Evolutionary conservation across 2,888 invertebrate genomes (phyloP).

Genomic region (Andrena trimmerana): DNA sequence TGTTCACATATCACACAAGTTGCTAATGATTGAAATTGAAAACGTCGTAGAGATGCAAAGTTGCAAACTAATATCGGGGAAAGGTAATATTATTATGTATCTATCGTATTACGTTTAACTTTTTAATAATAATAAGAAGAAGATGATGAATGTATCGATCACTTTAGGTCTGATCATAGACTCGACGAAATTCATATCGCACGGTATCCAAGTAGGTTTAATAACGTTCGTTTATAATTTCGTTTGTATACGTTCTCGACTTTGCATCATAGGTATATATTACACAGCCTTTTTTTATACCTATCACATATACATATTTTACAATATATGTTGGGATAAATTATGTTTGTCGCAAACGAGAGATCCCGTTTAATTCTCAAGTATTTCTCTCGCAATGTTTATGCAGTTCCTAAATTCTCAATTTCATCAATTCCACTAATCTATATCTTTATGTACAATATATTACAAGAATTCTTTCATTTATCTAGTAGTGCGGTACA

Average conservation of each 20-base stretch:
- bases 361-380: background rate
- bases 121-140: slow-evolving; percentile 15
- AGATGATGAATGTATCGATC: slow-evolving; percentile 14
- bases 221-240: slow-evolving; percentile 10
- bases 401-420: slow-evolving; percentile 25
- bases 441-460: slow-evolving; percentile 83
- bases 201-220: slow-evolving; percentile 7
- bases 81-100: background rate
- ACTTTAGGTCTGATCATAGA: slow-evolving; percentile 5
- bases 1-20: slow-evolving; percentile 7
- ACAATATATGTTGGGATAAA: slow-evolving; percentile 25
- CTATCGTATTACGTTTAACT: slow-evolving; percentile 6
- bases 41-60: slow-evolving; percentile 35
- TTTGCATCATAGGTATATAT: slow-evolving; percentile 41
- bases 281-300: slow-evolving; percentile 56
- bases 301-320: slow-evolving; percentile 34
- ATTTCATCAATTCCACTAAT: slow-evolving; percentile 60
- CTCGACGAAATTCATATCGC: slow-evolving; percentile 9
- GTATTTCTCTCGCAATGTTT: slow-evolving; percentile 13
- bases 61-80: background rate
- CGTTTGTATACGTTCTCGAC: slow-evolving; percentile 19
- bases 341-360: slow-evolving; percentile 3
- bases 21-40: background rate
- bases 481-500: slow-evolving; percentile 22
- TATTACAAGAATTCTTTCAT: slow-evolving; percentile 81